Conservation (phyloP, 2,797 vertebrate genomes). For the Gouania willdenowi region DNA sequence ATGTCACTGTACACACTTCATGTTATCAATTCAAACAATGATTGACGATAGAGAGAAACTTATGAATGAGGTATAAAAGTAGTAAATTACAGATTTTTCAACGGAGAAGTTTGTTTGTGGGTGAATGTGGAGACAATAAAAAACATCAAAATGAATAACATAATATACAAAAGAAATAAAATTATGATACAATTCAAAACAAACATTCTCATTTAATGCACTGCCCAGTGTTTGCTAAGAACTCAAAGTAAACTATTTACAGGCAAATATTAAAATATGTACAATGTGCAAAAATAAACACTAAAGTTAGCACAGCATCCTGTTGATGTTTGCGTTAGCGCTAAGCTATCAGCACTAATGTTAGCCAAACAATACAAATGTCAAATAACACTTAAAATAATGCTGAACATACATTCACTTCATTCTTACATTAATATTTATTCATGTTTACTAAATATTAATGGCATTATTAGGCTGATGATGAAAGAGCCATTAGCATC, state of each 20-base stretch:
- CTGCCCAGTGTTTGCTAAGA: constrained; percentile 41
- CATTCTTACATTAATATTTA: too few relatives aligned
- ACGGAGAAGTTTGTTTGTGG: constrained; percentile 26
- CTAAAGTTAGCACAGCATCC: too few relatives aligned
- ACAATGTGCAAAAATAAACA: constrained; percentile 45
- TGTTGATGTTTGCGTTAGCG: too few relatives aligned
- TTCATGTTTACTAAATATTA: background rate
- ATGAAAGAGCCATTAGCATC: too few relatives aligned
- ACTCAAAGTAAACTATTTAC: constrained; percentile 15
- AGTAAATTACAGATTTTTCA: constrained; percentile 28
- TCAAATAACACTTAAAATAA: too few relatives aligned
- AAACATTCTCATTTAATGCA: constrained; percentile 15
- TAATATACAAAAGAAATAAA: constrained; percentile 32
- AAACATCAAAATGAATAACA: constrained; percentile 18
- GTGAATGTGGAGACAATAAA: background rate
- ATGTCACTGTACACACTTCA: too few relatives aligned
- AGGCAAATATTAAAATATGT: constrained; percentile 24
- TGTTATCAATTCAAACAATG: too few relatives aligned
- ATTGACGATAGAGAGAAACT: too few relatives aligned
- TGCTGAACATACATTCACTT: too few relatives aligned
- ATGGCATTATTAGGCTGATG: background rate
- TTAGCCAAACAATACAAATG: too few relatives aligned
- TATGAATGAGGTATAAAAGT: constrained; percentile 39
- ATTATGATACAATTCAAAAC: constrained; percentile 19
- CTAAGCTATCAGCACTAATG: background rate